Evolutionary conservation across 2,888 invertebrate genomes (phyloP), one percentile per base, ranked within the genome.

Genomic region (Plebejus melissa): DNA sequence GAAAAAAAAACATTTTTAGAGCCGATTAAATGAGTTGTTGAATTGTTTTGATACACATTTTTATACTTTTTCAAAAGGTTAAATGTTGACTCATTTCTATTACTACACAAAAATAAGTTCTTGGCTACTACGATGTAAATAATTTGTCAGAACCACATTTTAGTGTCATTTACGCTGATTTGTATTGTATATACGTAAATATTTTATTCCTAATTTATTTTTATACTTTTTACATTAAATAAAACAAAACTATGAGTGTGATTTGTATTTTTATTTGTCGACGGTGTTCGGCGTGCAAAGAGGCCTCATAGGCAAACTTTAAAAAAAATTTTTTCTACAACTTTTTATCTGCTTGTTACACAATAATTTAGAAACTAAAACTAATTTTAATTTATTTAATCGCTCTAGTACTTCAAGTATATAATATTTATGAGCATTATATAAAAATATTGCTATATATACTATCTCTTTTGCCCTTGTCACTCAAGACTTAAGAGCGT

Each of bases 161-260:
- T 6, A 13, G 32, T 65, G 16, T 65, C 65, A 36, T 65, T 36
- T 32, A 36, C 60, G 28, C 28, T 11, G 22, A 65, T 60, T 60
- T 11, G 13, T 16, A 65, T 36, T 65, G 65, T 65, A 36, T 32
- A 65, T 65, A 65, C 65, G 16, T 65, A 36, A 28, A 36, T 32
- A 36, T 65, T 32, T 13, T 65, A 65, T 32, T 65, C 65, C 32
- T 65, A 32, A 65, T 16, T 65, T 65, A 65, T 65, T 65, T 65
- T 65, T 65, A 65, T 65, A 65, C 36, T 65, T 65, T 60, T 65
- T 60, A 36, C 13, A 65, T 32, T 65, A 36, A 65, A 65, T 65
- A 36, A 65, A 65, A 36, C 32, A 65, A 32, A 32, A 13, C 16
- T 65, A 36, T 65, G 32, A 65, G 32, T 65, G 65, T 65, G 7